Conservation (phyloP, 2,888 invertebrate genomes). For the Phortica magna region DNA sequence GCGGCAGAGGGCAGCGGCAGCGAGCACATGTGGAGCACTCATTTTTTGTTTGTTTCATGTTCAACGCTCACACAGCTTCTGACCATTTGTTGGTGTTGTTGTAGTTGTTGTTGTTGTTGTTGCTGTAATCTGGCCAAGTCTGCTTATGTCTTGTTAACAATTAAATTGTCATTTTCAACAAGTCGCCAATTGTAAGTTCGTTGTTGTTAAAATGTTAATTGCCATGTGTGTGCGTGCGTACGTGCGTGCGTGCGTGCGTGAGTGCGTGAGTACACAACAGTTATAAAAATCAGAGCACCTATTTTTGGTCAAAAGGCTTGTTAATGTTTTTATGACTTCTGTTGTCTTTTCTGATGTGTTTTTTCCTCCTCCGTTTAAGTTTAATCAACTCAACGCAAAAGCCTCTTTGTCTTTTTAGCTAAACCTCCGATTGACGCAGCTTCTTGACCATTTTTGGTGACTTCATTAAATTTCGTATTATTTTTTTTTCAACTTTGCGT, state of each 20-base stretch:
- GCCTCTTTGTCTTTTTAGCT: slow-evolving; percentile 26
- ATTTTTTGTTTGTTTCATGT: slow-evolving; percentile 33
- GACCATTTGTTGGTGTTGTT: slow-evolving; percentile 20
- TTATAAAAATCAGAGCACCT: slow-evolving; percentile 72
- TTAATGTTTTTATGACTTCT: slow-evolving; percentile 38
- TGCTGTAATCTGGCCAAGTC: slow-evolving; percentile 35
- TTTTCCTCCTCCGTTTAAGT: slow-evolving; percentile 22
- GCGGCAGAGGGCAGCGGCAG: slow-evolving; percentile 49
- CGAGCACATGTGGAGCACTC: slow-evolving; percentile 65
- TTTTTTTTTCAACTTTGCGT: slow-evolving; percentile 2
- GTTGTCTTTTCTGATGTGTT: slow-evolving; percentile 36
- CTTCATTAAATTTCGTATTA: slow-evolving; percentile 56
- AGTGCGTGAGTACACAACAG: slow-evolving; percentile 52
- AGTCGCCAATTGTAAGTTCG: slow-evolving; percentile 34
- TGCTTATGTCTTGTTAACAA: slow-evolving; percentile 67
- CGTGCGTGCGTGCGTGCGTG: slow-evolving; percentile 3
- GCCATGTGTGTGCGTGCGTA: slow-evolving; percentile 44
- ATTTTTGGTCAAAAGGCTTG: slow-evolving; percentile 68
- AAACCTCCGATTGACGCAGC: slow-evolving; percentile 7
- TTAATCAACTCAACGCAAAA: slow-evolving; percentile 37
- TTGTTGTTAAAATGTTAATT: slow-evolving; percentile 69
- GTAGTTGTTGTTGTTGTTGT: slow-evolving; percentile 36
- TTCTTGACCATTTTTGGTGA: slow-evolving; percentile 45
- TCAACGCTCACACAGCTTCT: slow-evolving; percentile 20
- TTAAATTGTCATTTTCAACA: slow-evolving; percentile 75